Evolutionary conservation across 2,888 invertebrate species (phyloP), one percentile per base, ranked within the genome.

Genomic region (Lithosia quadra): DNA sequence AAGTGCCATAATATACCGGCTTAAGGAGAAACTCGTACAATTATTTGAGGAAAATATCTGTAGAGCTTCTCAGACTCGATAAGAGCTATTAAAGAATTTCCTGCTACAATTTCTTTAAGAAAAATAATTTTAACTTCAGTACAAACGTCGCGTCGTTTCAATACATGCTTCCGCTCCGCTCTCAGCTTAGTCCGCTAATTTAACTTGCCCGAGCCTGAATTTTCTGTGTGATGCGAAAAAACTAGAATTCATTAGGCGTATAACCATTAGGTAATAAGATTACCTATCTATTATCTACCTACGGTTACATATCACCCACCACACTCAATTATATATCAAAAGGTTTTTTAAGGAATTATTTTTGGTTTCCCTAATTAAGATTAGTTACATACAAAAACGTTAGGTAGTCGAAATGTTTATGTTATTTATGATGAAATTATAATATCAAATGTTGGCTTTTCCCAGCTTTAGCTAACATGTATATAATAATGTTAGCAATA

Each of bases 11-110:
- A 55, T 55, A 39, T 10, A 57, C 10, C 11, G 11, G 22, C 21
- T 67, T 57, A 33, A 62, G 22, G 33, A 34, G 34, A 24, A 24
- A 61, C 5, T 43, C 15, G 13, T 53, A 49, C 43, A 34, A 56
- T 56, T 56, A 39, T 61, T 39, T 36, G 21, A 22, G 21, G 43
- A 58, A 58, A 67, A 64, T 58, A 24, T 63, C 33, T 55, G 15
- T 34, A 67, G 57, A 49, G 36, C 33, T 55, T 53, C 58, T 53
- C 33, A 36, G n/a, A 63, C 18, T 67, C 34, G 57, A 58, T 67
- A 33, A 67, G 28, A 57, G 57, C 56, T 58, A 63, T 63, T 63
- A 67, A 43, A 34, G 56, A 43, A 43, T 57, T 49, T 63, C 57
- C 49, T 49, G 28, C 28, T 49, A 57, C 28, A 62, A 57, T 56